Base-by-base conservation (phyloP, 2,113 vertebrate species). In the Cairina moschata region DNA sequence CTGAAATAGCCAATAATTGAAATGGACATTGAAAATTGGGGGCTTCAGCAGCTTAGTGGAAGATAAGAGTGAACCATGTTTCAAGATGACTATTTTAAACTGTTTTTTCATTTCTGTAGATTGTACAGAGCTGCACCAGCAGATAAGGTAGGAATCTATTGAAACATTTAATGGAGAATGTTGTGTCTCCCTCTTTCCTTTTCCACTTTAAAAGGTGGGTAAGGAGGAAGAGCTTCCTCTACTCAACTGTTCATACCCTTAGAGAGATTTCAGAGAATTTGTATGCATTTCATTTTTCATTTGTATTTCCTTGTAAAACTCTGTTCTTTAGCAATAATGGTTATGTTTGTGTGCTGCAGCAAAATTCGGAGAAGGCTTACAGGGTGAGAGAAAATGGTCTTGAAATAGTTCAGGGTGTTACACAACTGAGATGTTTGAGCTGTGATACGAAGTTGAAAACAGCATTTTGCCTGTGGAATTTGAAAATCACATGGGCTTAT, bases 381-480 rank as follows among this genome's bases (percentile, higher is more conserved):
- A 60, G 46, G 72, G 52, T 81, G 42, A 81, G 56, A 48, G 65
- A 55, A 86, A 71, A 94, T 5, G 31, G 14, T 23, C 84, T 54
- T 68, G 71, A 68, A 84, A 28, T 17, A 62, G 54, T 29, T 84
- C 5, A 34, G 11, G 48, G 58, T 58, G 71, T 97, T 91, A 83
- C 93, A 87, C 93, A 89, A 78, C 38, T 6, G 62, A 20, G 66
- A 25, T 75, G 44, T 50, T 62, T 71, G 60, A 81, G 75, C 63
- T 31, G 36, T 6, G 88, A 66, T 31, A 10, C 1, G 46, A 65
- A 58, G 32, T 3, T 66, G 48, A 67, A 94, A 87, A 36, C 5
- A 62, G 78, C 59, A 7, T 92, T 94, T 95, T 79, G 58, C 71
- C 67, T 12, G 50, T 52, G 96, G 87, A 87, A 95, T 87, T 18